Evolutionary conservation across 2,113 vertebrate species (phyloP).

Genomic region (Dascyllus trimaculatus): DNA sequence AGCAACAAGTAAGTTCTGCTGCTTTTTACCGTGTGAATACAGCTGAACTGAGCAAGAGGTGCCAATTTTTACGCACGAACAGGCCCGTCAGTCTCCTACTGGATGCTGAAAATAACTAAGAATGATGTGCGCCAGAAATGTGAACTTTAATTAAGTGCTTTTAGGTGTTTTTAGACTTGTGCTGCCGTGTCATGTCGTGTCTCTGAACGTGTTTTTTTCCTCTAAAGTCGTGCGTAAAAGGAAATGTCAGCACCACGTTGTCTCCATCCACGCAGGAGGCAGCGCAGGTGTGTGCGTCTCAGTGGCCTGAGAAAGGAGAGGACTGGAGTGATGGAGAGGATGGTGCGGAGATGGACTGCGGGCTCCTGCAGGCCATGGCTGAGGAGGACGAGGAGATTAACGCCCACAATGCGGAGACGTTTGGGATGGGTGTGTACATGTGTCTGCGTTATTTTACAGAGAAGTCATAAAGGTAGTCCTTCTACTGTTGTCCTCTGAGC

Average conservation of each 20-base stretch:
- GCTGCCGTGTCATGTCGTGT: too few species aligned
- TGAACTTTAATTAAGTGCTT: too few species aligned
- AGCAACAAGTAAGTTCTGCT: conserved; percentile 74
- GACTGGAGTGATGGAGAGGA: conserved; percentile 80
- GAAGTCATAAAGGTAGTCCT: too few species aligned
- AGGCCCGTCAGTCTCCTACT: too few species aligned
- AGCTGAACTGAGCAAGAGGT: background rate
- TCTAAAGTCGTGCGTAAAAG: too few species aligned
- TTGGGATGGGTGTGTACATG: conserved; percentile 84
- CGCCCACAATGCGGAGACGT: conserved; percentile 90
- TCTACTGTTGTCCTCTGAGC: too few species aligned
- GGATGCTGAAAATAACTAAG: too few species aligned
- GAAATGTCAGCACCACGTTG: too few species aligned
- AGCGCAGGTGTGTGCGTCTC: conserved; percentile 24
- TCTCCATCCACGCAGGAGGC: conserved; percentile 33
- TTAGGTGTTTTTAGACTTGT: too few species aligned
- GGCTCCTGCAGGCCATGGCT: conserved; percentile 86
- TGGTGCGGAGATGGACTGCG: conserved; percentile 78
- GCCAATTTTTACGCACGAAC: too few species aligned
- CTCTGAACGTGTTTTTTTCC: too few species aligned
- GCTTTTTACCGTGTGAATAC: background rate
- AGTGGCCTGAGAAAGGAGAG: conserved; percentile 87
- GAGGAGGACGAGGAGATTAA: conserved; percentile 92
- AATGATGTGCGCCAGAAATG: too few species aligned
- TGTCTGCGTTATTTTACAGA: background rate